Conservation (phyloP, 2,888 invertebrate species). For the Hofmannophila pseudospretella region DNA sequence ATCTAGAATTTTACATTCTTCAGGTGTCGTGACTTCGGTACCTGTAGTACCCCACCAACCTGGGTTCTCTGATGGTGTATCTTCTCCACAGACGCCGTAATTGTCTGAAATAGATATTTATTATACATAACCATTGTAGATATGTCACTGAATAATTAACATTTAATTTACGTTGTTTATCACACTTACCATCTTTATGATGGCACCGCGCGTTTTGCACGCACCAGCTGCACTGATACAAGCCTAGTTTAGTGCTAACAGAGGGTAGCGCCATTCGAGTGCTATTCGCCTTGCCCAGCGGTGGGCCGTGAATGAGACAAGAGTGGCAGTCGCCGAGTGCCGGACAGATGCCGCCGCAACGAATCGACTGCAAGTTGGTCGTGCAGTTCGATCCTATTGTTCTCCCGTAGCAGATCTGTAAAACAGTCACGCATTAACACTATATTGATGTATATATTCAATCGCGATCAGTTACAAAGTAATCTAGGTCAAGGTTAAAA, state of each 20-base stretch:
- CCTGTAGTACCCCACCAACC: conserved; percentile 96
- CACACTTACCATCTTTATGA: conserved; percentile 88
- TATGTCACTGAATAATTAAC: too few species aligned
- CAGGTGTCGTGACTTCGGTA: conserved; percentile 83
- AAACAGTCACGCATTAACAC: conserved; percentile 13
- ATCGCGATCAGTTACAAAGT: too few species aligned
- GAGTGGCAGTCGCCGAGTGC: conserved; percentile 93
- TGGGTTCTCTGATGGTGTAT: conserved; percentile 87
- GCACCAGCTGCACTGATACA: conserved; percentile 94
- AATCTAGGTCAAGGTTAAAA: too few species aligned
- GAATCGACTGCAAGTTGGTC: conserved; percentile 91
- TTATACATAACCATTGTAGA: too few species aligned
- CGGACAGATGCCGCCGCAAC: conserved; percentile 93
- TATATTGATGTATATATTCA: background rate
- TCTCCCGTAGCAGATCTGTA: conserved; percentile 87
- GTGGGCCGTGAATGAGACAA: conserved; percentile 88
- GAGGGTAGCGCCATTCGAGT: conserved; percentile 59
- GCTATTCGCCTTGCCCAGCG: conserved; percentile 59
- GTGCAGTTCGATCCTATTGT: conserved; percentile 93
- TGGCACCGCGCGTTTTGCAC: conserved; percentile 95
- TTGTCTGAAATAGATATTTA: conserved; percentile 82
- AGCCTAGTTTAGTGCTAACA: conserved; percentile 86
- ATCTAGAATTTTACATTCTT: conserved; percentile 87
- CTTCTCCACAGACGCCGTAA: conserved; percentile 91
- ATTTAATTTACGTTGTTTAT: too few species aligned